phyloP scores from a whole-genome alignment of 2,888 invertebrate genomes.

The Steromphala cineraria region DNA sequence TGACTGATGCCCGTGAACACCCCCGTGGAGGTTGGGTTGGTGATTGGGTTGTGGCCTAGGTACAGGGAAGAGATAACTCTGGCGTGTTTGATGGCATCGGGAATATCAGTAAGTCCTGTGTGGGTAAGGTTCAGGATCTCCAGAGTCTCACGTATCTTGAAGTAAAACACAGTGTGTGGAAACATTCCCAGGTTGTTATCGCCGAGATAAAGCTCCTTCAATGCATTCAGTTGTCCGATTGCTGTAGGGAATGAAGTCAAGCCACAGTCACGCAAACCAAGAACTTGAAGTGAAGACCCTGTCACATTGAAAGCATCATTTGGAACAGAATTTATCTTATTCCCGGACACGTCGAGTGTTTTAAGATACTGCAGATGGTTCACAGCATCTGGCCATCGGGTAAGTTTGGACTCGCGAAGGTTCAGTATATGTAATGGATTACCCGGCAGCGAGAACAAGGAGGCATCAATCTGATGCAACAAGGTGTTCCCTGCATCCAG shows the following conservation, averaged over 20 bases:
- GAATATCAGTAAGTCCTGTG: conserved; percentile 8
- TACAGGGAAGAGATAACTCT: conserved; percentile 4
- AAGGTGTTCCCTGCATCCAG: not conserved
- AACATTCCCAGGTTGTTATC: not conserved
- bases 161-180: not conserved
- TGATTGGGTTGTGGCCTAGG: conserved; percentile 12
- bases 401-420: conserved; percentile 4
- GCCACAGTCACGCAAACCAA: conserved; percentile 8
- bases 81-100: conserved; percentile 14
- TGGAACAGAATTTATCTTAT: conserved; percentile 6
- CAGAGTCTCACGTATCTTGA: not conserved
- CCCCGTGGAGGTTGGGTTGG: not conserved
- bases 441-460: not conserved
- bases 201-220: conserved; percentile 18
- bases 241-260: conserved; percentile 13
- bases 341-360: conserved; percentile 6
- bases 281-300: not conserved
- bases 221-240: not conserved
- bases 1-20: not conserved
- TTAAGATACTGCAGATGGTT: not conserved
- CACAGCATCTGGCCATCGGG: conserved; percentile 20
- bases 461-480: not conserved
- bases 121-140: conserved; percentile 17
- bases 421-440: conserved; percentile 2
- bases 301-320: not conserved